A percentile compares a stretch with the other conserved stretches of the same genome.
These are phyloP conservation scores for Gonatopus flavifemur DNA, from an alignment of 1,140 invertebrate genomes.

Conservation along the genomic window DNA sequence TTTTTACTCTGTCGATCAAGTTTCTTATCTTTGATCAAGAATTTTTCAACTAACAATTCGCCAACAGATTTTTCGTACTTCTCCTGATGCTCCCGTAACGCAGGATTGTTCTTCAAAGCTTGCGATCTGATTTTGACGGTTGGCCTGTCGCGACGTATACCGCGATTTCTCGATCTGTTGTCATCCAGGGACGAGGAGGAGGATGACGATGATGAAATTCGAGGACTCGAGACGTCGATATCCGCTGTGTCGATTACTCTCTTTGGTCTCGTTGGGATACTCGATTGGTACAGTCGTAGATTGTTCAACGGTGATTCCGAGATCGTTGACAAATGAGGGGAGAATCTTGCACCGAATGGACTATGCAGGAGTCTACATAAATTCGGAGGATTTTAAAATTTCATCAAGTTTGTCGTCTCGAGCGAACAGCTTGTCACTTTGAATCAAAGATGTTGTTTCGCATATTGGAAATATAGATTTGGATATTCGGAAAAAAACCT, in stretches of 20 bases:
- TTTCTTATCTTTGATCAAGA: constrained; percentile 69
- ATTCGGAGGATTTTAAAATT: no score
- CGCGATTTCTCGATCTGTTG: constrained; percentile 24
- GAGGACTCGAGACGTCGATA: constrained; percentile 73
- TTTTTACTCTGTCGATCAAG: constrained; percentile 33
- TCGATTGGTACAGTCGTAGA: constrained; percentile 36
- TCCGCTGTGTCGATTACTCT: constrained; percentile 79
- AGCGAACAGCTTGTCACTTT: constrained; percentile 6
- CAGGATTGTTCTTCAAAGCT: constrained; percentile 57
- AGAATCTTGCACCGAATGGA: constrained; percentile 61
- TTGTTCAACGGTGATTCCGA: constrained; percentile 61
- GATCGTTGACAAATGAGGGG: constrained; percentile 74
- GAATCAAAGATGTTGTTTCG: no score
- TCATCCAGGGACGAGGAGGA: constrained; percentile 31
- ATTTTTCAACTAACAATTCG: constrained; percentile 74
- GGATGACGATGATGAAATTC: constrained; percentile 35
- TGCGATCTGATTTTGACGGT: constrained; percentile 54
- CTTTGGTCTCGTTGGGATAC: constrained; percentile 44
- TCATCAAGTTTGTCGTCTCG: background rate
- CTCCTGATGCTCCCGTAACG: constrained; percentile 45
- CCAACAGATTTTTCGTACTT: constrained; percentile 67
- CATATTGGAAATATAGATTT: no score
- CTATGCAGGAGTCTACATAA: constrained; percentile 51
- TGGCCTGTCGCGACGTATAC: constrained; percentile 43
- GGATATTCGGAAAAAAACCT: no score